Percentiles rank a stretch among this genome's conserved stretches.
These are phyloP conservation scores for Chloropsis cyanopogon DNA, from an alignment of 2,113 vertebrate species.

Conservation along the genomic window DNA sequence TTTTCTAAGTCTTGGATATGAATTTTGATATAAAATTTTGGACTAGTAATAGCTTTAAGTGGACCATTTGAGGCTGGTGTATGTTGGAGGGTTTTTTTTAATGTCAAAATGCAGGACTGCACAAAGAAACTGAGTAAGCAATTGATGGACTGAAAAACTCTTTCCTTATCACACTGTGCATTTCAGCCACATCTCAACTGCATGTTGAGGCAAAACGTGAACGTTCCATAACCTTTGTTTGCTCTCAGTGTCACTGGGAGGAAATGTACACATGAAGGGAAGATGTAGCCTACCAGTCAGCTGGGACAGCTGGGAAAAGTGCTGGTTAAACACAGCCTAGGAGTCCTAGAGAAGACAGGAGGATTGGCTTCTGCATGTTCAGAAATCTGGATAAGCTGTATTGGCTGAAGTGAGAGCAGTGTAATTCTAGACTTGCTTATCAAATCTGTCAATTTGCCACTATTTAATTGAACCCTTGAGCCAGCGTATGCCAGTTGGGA, in stretches of 20 bases:
- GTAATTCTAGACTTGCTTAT: not conserved
- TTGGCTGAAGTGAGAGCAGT: not conserved
- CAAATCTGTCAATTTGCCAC: not conserved
- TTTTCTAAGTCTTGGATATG: not conserved
- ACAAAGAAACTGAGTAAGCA: not conserved
- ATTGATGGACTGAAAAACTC: not conserved
- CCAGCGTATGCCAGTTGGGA: not conserved
- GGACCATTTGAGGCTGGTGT: not conserved
- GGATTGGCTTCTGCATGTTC: not conserved
- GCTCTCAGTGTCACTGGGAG: not conserved
- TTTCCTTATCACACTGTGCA: not conserved
- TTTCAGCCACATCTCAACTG: not conserved
- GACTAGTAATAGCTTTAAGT: not conserved
- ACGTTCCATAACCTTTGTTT: not conserved
- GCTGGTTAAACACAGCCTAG: not conserved
- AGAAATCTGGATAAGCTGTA: not conserved
- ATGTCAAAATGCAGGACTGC: not conserved
- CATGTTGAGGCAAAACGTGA: not conserved
- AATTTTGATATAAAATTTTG: not conserved
- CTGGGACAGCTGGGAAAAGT: not conserved
- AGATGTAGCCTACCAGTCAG: not conserved
- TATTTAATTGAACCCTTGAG: not conserved
- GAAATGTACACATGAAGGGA: fast-evolving
- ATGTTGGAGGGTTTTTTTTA: not conserved
- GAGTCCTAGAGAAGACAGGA: not conserved